Base-by-base conservation (phyloP, 2,797 vertebrate species). In the Fistularia commersonii region DNA sequence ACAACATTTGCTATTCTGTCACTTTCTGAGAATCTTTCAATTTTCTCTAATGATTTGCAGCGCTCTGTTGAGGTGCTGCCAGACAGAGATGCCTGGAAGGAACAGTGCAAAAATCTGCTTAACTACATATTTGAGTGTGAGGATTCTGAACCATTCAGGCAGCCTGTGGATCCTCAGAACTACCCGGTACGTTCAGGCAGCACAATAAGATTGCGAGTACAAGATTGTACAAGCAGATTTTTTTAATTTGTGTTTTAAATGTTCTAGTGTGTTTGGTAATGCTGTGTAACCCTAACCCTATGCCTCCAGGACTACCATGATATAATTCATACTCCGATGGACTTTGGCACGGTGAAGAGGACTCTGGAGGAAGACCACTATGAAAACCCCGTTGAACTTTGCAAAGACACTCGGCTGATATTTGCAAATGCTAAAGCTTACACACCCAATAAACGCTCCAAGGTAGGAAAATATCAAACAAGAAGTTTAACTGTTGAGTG, bases 381-480 rank as follows among this genome's bases (percentile, higher is more conserved):
- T 5, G 93, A 95, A 65, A 97, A 91, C 76, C 96, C 96, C 11
- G 67, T 91, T 50, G 96, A 99, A 77, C 79, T 99, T 60, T 97
- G 95, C 87, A 96, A 97, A 91, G 96, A 99, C 58, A 91, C 93
- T 8, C 89, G 94, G 41, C 87, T 98, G 42, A 97, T 99, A 89
- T 99, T 99, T 80, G 92, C 90, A 54, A 99, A 98, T 57, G 97
- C 97, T 59, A 99, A 94, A 91, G 93, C 92, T 38, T 99, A 98
- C 72, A 98, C 96, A 11, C 97, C 97, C 61, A 98, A 96, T 86
- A 99, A 99, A 78, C 94, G 93, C 49, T 99, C 96, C 50, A 96
- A 97, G 95, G 97, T 98, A 59, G n/a, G 39, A 7, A 1, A 11
- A 1, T 48, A n/a, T 14, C 33, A 40, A 11, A 48, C 8, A 8